A percentile compares a stretch with the other conserved stretches of the same genome.
Evolutionary conservation across 2,113 vertebrate species (phyloP).

Genomic region (Talpa occidentalis): DNA sequence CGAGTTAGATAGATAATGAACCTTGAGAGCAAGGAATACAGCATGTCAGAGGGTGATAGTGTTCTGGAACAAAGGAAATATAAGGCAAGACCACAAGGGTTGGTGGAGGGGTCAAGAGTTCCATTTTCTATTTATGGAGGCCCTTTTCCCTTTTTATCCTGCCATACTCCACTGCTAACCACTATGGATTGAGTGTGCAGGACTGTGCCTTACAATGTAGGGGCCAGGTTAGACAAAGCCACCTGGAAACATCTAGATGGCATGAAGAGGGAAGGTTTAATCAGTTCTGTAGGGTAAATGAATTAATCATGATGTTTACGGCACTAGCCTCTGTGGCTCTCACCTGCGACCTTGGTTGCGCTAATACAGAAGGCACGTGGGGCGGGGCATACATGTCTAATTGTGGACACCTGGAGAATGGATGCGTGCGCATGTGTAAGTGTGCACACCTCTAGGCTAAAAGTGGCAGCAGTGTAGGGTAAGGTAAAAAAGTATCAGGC

Average conservation of each 20-base stretch:
- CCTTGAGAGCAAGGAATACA: not conserved
- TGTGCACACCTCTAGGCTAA: no score
- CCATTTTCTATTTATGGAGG: not conserved
- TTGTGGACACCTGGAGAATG: no score
- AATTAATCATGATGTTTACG: no score
- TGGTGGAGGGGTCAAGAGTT: not conserved
- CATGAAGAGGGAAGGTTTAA: not conserved
- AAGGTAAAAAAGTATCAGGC: no score
- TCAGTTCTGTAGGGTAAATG: not conserved
- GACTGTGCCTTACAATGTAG: not conserved
- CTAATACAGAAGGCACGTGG: no score
- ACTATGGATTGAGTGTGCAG: fast-evolving
- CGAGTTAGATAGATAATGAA: not conserved
- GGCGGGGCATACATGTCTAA: no score
- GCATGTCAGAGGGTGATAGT: not conserved
- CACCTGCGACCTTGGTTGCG: no score
- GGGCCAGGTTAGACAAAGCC: not conserved
- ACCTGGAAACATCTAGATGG: not conserved
- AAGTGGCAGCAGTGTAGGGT: no score
- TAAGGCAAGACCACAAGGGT: not conserved
- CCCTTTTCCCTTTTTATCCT: not conserved
- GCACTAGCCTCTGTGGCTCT: no score
- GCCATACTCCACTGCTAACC: not conserved
- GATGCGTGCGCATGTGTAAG: no score
- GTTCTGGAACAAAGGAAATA: not conserved